Evolutionary conservation across 2,113 vertebrate species (phyloP).

Genomic region (Phylloscopus trochiloides): DNA sequence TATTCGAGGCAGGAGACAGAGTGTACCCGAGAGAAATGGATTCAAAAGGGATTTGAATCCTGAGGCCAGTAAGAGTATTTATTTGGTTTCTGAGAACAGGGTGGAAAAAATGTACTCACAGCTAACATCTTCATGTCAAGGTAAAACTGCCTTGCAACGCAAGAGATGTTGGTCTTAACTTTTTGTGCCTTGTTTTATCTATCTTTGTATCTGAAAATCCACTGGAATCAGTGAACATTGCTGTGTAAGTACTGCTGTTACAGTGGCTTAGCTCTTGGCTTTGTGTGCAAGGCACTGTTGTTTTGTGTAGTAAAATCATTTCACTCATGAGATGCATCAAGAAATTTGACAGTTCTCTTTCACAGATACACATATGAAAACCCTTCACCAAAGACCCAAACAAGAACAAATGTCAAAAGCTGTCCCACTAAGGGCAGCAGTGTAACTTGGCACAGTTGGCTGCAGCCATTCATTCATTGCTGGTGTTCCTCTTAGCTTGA

Average conservation of each 20-base stretch:
- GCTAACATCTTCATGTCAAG: neutral
- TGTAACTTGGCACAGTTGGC: neutral
- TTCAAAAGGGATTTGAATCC: neutral
- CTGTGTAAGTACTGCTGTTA: neutral
- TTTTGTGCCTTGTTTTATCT: neutral
- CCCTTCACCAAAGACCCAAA: neutral
- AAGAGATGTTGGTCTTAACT: neutral
- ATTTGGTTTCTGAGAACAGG: neutral
- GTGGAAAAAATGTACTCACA: neutral
- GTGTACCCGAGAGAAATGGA: rapidly evolving
- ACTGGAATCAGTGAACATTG: rapidly evolving
- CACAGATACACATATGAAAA: neutral
- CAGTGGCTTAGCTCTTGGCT: neutral
- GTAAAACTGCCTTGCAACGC: neutral
- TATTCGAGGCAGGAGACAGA: neutral
- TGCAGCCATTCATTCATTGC: neutral
- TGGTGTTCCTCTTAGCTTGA: constrained; percentile 81
- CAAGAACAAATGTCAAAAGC: neutral
- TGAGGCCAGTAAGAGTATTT: neutral
- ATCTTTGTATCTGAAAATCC: neutral
- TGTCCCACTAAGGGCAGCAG: neutral
- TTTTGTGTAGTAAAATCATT: neutral
- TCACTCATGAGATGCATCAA: neutral
- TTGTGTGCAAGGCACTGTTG: neutral
- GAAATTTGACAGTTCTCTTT: neutral